Evolutionary conservation across 2,888 invertebrate genomes (phyloP), one percentile per base, ranked within the genome.

Genomic region (Drosophila testacea): DNA sequence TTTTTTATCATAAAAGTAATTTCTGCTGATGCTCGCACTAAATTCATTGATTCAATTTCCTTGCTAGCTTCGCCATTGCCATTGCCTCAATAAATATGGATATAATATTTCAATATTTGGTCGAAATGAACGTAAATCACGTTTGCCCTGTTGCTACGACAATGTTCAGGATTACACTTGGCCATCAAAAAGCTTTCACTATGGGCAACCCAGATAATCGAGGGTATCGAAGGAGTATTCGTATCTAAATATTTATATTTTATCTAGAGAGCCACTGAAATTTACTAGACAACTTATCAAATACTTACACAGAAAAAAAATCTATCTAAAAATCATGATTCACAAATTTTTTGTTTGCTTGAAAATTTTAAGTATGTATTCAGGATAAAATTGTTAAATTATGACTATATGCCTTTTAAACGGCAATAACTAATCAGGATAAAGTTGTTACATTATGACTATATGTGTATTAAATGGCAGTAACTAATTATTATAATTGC

Each of bases 71-170:
- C 57, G 67, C 57, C 11, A 27, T 42, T 22, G 32, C 44, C 52
- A 28, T 34, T 64, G 61, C 54, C 61, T 16, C 73, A 73, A 82
- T 82, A 84, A 82, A 79, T 87, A 79, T 82, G 79, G 79, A 83
- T 87, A 82, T 87, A 85, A 87, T 85, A 84, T 87, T 85, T 87
- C 87, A 85, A 85, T 87, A 85, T 87, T 87, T 83, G 80, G 52
- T 65, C 59, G 62, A 77, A 81, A 67, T 67, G 59, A 71, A 64
- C 72, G 69, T 83, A 83, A 83, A 83, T 83, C 83, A 79, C 75
- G 71, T 50, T 80, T 68, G 67, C 44, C 13, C 66, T 46, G 46
- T 57, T 28, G 13, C 13, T 59, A 74, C 56, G 47, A 62, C 38
- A 16, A 57, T 28, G 47, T 48, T 16, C 46, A n/a, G 44, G 61